Evolutionary conservation across 2,113 vertebrate species (phyloP).

Genomic region (Ptilonorhynchus violaceus): DNA sequence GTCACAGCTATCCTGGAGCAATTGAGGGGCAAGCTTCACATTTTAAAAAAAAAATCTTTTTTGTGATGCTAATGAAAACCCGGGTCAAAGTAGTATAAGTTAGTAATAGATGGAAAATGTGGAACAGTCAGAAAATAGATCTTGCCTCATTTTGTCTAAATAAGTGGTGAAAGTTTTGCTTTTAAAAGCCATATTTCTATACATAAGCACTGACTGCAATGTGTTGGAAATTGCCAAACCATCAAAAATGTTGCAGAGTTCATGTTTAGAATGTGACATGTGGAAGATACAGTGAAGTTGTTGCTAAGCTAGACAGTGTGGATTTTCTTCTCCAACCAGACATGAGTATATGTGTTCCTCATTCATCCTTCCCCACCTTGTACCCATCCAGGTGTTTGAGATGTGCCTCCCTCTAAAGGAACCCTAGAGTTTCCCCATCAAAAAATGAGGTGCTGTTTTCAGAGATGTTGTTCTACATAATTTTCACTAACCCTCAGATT

Average conservation of each 20-base stretch:
- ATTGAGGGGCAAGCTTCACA: too few species aligned
- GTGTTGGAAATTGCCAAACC: neutral
- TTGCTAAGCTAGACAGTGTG: accelerated
- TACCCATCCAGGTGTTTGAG: neutral
- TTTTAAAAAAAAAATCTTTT: neutral
- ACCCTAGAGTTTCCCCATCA: neutral
- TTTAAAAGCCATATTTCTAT: neutral
- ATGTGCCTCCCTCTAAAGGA: neutral
- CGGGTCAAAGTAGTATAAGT: neutral
- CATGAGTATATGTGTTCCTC: neutral
- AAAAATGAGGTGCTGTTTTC: neutral
- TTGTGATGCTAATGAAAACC: neutral
- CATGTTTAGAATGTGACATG: neutral
- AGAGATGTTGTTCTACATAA: neutral
- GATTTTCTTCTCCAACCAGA: neutral
- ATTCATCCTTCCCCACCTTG: accelerated
- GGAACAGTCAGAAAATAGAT: neutral
- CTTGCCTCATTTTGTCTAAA: neutral
- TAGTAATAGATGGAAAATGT: neutral
- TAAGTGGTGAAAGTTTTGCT: neutral
- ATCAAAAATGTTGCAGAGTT: neutral
- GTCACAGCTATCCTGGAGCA: neutral
- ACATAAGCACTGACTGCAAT: neutral
- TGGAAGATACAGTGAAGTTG: neutral
- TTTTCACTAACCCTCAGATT: neutral